Evolutionary conservation across 37 sponge, comb jelly and placozoan genomes (phyloP).

Genomic region (Beroe forskalii): DNA sequence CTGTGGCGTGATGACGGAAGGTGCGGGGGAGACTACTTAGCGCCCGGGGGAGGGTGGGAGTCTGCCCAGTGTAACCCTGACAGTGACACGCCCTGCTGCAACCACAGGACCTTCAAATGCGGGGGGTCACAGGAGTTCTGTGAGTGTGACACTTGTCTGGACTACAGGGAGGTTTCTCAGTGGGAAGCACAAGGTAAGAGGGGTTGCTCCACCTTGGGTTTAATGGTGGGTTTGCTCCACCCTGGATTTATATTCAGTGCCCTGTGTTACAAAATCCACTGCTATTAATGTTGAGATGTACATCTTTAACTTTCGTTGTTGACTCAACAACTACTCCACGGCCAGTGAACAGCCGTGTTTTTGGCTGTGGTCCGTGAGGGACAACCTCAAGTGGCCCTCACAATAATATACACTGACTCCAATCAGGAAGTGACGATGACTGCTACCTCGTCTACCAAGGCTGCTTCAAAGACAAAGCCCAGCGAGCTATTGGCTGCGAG

Average conservation of each 20-base stretch:
- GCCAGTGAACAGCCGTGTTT: too few species aligned
- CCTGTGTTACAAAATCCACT: too few species aligned
- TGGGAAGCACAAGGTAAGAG: neutral
- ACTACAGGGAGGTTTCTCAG: neutral
- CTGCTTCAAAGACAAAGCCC: neutral
- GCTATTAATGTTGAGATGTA: too few species aligned
- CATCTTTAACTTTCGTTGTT: neutral
- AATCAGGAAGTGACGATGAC: neutral
- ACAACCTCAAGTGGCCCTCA: too few species aligned
- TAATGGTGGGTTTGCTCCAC: too few species aligned
- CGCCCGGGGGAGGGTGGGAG: neutral
- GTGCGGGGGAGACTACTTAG: too few species aligned
- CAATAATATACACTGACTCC: too few species aligned
- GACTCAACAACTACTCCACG: too few species aligned
- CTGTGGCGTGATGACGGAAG: neutral
- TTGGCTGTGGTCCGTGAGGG: too few species aligned
- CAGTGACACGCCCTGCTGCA: neutral
- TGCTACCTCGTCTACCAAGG: neutral
- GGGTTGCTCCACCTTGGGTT: too few species aligned
- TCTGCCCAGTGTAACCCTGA: conserved; percentile 1
- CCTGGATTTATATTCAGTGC: too few species aligned
- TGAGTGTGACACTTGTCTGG: neutral
- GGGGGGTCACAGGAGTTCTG: neutral
- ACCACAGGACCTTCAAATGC: neutral
- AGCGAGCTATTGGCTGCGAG: neutral